phyloP scores from a whole-genome alignment of 2,113 vertebrate species.

The Noctilio leporinus region DNA sequence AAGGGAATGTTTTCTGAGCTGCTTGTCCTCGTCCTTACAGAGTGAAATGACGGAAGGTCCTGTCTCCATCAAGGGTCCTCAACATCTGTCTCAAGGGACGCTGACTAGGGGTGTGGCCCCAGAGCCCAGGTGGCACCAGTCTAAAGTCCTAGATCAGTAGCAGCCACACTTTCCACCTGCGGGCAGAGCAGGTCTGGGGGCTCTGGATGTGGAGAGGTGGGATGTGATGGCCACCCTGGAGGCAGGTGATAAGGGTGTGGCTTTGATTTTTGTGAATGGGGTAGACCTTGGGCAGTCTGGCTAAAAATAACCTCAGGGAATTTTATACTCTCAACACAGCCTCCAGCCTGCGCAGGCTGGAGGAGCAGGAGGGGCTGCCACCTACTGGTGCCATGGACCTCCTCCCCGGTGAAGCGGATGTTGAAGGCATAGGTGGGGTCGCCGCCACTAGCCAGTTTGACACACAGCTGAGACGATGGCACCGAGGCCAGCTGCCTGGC shows the following conservation, averaged over 20 bases:
- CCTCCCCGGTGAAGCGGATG: constrained; percentile 97
- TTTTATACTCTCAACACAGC: neutral
- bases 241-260: neutral
- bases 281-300: neutral
- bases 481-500: constrained; percentile 92
- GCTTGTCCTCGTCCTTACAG: neutral
- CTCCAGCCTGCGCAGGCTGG: neutral
- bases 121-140: neutral
- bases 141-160: neutral
- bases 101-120: rapidly evolving
- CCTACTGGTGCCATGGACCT: constrained; percentile 98
- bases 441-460: constrained; percentile 93
- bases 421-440: constrained; percentile 98
- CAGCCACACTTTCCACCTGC: rapidly evolving
- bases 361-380: rapidly evolving
- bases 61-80: neutral
- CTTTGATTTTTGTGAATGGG: neutral
- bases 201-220: neutral
- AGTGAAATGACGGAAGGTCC: neutral
- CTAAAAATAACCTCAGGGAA: neutral
- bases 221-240: neutral
- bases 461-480: constrained; percentile 95
- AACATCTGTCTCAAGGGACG: rapidly evolving
- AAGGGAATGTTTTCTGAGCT: neutral
- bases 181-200: too few relatives aligned